phyloP scores from a whole-genome alignment of 2,888 invertebrate species.

The Dendrolimus houi region DNA sequence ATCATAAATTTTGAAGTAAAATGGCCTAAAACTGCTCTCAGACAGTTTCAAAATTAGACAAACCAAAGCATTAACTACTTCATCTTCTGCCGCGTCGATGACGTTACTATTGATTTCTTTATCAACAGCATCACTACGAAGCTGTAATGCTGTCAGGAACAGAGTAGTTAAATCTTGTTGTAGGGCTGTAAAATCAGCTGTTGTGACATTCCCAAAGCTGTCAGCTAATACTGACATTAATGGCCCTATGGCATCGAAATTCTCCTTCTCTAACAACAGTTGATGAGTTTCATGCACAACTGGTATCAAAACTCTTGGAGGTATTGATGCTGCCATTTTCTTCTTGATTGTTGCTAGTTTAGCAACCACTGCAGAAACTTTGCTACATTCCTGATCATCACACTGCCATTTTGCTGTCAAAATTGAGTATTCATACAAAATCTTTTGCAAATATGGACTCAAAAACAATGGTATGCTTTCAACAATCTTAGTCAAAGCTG shows the following conservation, averaged over 20 bases:
- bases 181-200: slow-evolving; percentile 79
- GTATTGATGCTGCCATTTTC: slow-evolving; percentile 81
- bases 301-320: slow-evolving; percentile 86
- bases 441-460: slow-evolving; percentile 87
- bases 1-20: slow-evolving; percentile 90
- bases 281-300: slow-evolving; percentile 81
- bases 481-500: slow-evolving; percentile 87
- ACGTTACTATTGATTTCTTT: slow-evolving; percentile 37
- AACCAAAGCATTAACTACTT: slow-evolving; percentile 86
- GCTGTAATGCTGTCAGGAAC: slow-evolving; percentile 83
- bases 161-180: slow-evolving; percentile 83
- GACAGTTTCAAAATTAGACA: slow-evolving; percentile 90
- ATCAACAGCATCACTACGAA: slow-evolving; percentile 74
- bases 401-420: slow-evolving; percentile 72
- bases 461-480: slow-evolving; percentile 89
- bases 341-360: slow-evolving; percentile 79
- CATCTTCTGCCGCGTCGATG: slow-evolving; percentile 81
- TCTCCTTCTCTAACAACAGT: slow-evolving; percentile 74
- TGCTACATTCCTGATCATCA: slow-evolving; percentile 61
- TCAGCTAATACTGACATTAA: slow-evolving; percentile 87
- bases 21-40: slow-evolving; percentile 91
- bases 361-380: slow-evolving; percentile 69
- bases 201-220: slow-evolving; percentile 79
- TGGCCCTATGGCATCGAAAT: slow-evolving; percentile 79
- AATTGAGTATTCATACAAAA: slow-evolving; percentile 79